A percentile compares a stretch with the other conserved stretches of the same genome.
phyloP scores from a whole-genome alignment of 2,113 vertebrate species.

The Tragelaphus scriptus region DNA sequence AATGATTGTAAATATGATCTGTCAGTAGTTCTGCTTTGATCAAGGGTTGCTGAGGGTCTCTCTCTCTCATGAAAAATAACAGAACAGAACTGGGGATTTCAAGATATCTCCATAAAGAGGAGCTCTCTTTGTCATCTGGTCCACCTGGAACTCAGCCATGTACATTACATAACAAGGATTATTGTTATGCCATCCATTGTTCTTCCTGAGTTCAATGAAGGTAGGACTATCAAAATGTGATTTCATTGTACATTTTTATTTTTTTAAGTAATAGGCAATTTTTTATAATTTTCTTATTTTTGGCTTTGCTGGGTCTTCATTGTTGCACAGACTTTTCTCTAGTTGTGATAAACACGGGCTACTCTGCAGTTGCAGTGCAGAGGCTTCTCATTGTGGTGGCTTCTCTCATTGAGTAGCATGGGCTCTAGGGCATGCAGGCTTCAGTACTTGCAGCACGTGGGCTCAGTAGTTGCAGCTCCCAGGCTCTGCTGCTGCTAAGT shows the following conservation, averaged over 20 bases:
- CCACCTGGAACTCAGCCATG: neutral
- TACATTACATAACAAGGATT: neutral
- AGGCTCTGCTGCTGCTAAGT: neutral
- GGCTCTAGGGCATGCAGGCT: neutral
- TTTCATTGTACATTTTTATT: neutral
- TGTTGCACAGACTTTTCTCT: neutral
- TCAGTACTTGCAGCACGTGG: neutral
- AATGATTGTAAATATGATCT: neutral
- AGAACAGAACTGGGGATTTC: neutral
- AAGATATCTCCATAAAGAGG: neutral
- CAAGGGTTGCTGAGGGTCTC: neutral
- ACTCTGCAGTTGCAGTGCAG: neutral
- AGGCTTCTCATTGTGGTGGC: neutral
- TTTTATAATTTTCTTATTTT: neutral
- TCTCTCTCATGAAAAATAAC: neutral
- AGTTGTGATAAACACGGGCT: neutral
- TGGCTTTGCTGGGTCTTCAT: neutral
- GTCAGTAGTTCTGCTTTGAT: neutral
- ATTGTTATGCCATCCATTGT: neutral
- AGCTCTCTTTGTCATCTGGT: neutral
- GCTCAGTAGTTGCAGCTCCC: neutral
- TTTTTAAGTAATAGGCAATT: neutral
- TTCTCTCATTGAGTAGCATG: neutral
- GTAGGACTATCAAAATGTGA: neutral
- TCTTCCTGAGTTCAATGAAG: neutral